Evolutionary conservation across 2,888 invertebrate species (phyloP).

Genomic region (Imbricaverruca yamaguchii): DNA sequence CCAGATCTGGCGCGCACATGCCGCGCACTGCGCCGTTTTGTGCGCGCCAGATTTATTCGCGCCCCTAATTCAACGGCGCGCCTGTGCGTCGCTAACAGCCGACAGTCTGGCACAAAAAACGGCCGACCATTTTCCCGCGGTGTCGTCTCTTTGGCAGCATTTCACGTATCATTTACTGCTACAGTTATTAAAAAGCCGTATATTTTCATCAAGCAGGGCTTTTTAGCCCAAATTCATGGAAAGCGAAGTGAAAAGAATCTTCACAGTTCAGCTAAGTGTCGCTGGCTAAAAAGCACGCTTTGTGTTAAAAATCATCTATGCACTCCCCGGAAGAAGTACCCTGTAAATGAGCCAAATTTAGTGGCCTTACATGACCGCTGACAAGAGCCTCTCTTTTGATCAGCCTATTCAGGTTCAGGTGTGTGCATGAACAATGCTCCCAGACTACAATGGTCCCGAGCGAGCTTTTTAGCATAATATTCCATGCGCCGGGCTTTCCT

Average conservation of each 20-base stretch:
- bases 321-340: background rate
- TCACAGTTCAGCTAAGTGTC: background rate
- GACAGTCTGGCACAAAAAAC: background rate
- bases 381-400: background rate
- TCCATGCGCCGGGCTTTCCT: no score
- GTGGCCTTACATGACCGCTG: background rate
- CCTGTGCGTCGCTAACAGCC: background rate
- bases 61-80: background rate
- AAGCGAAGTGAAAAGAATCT: background rate
- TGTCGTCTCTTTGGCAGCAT: constrained; percentile 7
- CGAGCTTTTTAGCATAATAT: background rate
- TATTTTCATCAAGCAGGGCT: background rate
- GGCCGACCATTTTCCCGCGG: background rate
- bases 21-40: background rate
- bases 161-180: constrained; percentile 12
- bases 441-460: background rate
- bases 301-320: constrained; percentile 8
- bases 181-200: constrained; percentile 12
- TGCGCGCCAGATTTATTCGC: constrained; percentile 8
- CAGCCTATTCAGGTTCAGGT: background rate
- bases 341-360: background rate
- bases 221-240: background rate
- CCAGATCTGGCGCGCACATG: background rate
- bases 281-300: background rate
- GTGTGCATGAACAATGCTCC: background rate